Percentiles rank a stretch among this genome's conserved stretches.
phyloP scores from a whole-genome alignment of 2,113 vertebrate species.

The Columba livia region DNA sequence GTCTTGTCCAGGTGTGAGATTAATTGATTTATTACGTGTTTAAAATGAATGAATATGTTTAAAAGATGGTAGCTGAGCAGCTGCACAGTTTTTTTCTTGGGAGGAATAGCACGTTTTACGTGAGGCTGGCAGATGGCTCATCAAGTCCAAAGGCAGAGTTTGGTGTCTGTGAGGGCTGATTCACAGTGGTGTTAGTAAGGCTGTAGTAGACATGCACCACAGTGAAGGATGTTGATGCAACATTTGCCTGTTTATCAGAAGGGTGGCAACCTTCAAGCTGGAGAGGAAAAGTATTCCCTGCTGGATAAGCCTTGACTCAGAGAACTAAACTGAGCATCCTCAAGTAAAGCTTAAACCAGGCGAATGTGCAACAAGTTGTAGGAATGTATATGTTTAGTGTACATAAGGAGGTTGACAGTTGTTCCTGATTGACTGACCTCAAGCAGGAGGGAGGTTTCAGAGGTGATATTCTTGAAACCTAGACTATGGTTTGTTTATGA shows the following conservation, averaged over 20 bases:
- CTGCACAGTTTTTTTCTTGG: not conserved
- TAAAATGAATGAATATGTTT: fast-evolving
- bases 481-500: not conserved
- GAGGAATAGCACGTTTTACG: not conserved
- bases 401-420: not conserved
- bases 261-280: not conserved
- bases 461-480: not conserved
- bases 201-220: fast-evolving
- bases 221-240: not conserved
- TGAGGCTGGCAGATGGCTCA: not conserved
- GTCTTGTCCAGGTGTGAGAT: not conserved
- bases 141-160: fast-evolving
- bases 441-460: not conserved
- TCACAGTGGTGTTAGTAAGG: not conserved
- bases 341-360: not conserved
- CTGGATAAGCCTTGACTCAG: not conserved
- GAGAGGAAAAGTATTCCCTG: not conserved
- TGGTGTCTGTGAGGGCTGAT: not conserved
- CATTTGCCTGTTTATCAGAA: not conserved
- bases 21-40: not conserved
- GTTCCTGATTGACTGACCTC: not conserved
- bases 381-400: fast-evolving
- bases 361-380: fast-evolving
- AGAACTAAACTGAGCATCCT: not conserved
- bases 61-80: not conserved